Conservation (phyloP, 2,113 vertebrate genomes). For the Lepus americanus region DNA sequence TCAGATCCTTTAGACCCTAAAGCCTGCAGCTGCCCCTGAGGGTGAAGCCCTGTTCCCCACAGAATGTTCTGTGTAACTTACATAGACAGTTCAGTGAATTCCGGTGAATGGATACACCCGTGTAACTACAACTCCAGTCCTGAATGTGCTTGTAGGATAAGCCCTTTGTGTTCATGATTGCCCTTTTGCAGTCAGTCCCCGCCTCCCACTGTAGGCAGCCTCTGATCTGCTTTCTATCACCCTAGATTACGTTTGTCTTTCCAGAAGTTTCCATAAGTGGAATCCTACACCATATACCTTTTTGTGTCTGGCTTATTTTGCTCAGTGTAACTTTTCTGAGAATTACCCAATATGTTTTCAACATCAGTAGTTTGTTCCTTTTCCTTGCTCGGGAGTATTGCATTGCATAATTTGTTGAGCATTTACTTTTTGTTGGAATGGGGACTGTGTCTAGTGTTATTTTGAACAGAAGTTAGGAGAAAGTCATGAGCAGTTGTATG, state of each 20-base stretch:
- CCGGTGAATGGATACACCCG: not conserved
- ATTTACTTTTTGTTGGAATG: not conserved
- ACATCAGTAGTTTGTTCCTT: not conserved
- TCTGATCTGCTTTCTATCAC: not conserved
- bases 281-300: not conserved
- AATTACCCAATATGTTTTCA: not conserved
- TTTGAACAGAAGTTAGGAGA: constrained; percentile 16
- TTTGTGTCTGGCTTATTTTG: not conserved
- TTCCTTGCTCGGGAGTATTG: not conserved
- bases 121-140: not conserved
- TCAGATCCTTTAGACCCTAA: not conserved
- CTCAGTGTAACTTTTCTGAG: not conserved
- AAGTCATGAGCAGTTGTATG: not conserved
- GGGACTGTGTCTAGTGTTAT: constrained; percentile 8
- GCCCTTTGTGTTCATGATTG: not conserved
- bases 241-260: not conserved
- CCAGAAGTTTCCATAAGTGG: not conserved
- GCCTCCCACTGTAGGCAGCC: not conserved
- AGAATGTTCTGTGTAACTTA: not conserved
- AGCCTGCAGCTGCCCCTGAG: not conserved
- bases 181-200: not conserved
- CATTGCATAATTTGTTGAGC: not conserved
- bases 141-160: not conserved
- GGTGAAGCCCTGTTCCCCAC: not conserved
- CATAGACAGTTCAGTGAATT: not conserved